Conservation (phyloP, 2,888 invertebrate species). For the Campoplex capitator region DNA sequence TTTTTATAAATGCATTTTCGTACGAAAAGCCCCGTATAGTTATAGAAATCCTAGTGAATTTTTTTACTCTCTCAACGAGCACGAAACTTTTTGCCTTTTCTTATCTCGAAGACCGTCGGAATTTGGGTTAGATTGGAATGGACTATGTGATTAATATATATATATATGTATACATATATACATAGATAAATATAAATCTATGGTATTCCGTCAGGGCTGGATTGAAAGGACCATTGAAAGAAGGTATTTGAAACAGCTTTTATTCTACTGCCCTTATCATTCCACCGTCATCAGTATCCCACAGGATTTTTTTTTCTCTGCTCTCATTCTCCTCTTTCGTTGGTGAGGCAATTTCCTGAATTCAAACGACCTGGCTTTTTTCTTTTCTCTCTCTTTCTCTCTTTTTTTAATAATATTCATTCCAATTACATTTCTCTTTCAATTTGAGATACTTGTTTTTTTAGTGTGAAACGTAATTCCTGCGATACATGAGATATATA, state of each 20-base stretch:
- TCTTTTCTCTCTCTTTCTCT: not conserved
- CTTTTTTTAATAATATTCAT: conserved; percentile 42
- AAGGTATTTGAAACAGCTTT: conserved; percentile 51
- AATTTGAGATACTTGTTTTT: conserved; percentile 3
- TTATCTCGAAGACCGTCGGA: conserved; percentile 47
- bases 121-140: conserved; percentile 63
- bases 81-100: conserved; percentile 33
- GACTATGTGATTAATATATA: conserved; percentile 23
- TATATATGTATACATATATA: conserved; percentile 27
- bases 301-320: not conserved
- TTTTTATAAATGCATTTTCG: too few species aligned
- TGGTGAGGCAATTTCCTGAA: conserved; percentile 40
- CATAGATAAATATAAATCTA: conserved; percentile 13
- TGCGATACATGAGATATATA: not conserved
- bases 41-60: not conserved
- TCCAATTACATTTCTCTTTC: conserved; percentile 59
- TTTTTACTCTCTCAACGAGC: conserved; percentile 19
- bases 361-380: conserved; percentile 33
- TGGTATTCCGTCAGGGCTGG: conserved; percentile 44
- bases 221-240: conserved; percentile 58
- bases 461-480: not conserved
- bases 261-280: conserved; percentile 13
- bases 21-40: conserved; percentile 10
- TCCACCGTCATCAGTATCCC: conserved; percentile 30
- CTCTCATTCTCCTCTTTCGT: conserved; percentile 14